Evolutionary conservation across 2,888 invertebrate genomes (phyloP).

Genomic region (Subacronicta megacephala): DNA sequence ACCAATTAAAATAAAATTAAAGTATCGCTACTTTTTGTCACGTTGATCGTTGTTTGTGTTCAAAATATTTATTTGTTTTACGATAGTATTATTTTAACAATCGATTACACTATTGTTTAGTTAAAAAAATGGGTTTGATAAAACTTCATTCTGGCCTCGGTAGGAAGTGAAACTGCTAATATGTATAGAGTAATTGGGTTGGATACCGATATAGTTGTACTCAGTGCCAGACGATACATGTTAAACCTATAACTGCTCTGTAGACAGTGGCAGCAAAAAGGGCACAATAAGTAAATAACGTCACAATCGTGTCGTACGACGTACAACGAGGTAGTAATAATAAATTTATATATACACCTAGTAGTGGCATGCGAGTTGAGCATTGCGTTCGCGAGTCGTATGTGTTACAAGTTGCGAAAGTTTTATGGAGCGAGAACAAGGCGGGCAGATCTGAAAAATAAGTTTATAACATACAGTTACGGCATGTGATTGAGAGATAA

Average conservation of each 20-base stretch:
- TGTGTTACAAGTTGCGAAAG: constrained; percentile 71
- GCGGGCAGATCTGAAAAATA: constrained; percentile 73
- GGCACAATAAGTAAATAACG: constrained; percentile 28
- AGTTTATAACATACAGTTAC: constrained; percentile 72
- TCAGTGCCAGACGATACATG: neutral
- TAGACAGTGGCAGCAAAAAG: constrained; percentile 2
- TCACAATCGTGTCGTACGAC: constrained; percentile 32
- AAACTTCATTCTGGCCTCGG: neutral
- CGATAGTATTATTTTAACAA: constrained; percentile 28
- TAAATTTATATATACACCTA: constrained; percentile 36
- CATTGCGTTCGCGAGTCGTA: constrained; percentile 57
- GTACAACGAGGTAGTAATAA: constrained; percentile 46
- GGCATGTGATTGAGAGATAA: constrained; percentile 78
- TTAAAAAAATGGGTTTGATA: neutral
- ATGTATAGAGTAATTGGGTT: too few relatives aligned
- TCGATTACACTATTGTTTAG: constrained; percentile 18
- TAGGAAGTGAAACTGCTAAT: too few relatives aligned
- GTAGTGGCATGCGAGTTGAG: constrained; percentile 30
- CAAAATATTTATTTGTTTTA: constrained; percentile 33
- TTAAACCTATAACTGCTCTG: constrained; percentile 4
- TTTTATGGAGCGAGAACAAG: constrained; percentile 69
- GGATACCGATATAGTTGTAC: neutral
- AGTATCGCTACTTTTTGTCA: constrained; percentile 74
- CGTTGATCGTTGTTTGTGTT: constrained; percentile 55
- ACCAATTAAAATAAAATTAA: constrained; percentile 82